Conservation (phyloP, 2,113 vertebrate species). For the Notiomystis cincta region DNA sequence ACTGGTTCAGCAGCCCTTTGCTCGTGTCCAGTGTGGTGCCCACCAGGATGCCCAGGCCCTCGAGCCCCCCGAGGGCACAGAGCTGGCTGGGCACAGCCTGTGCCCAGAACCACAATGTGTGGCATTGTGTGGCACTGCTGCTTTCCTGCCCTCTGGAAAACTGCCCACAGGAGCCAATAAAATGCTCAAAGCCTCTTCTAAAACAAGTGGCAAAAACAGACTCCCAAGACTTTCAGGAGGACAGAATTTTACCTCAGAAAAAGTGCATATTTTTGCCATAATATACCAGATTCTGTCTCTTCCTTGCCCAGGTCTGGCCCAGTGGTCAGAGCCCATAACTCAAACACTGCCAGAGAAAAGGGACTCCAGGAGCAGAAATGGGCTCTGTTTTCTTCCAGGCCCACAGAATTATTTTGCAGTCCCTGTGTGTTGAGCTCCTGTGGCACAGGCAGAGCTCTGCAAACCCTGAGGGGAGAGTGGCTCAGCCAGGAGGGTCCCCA, state of each 20-base stretch:
- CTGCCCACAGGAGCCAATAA: rapidly evolving
- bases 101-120: neutral
- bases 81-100: rapidly evolving
- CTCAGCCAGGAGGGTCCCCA: too few species aligned
- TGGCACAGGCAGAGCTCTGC: neutral
- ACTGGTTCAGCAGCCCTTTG: neutral
- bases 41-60: neutral
- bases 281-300: neutral
- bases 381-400: neutral
- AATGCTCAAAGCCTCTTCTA: neutral
- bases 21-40: rapidly evolving
- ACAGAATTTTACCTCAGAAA: neutral
- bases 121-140: neutral
- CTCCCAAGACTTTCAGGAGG: neutral
- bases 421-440: neutral
- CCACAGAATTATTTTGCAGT: neutral
- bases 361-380: neutral
- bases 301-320: neutral
- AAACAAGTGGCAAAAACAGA: neutral
- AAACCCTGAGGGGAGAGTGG: rapidly evolving
- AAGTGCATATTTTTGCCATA: neutral
- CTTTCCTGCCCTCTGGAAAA: neutral
- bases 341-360: neutral
- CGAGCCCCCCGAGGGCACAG: too few species aligned
- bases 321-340: neutral